Evolutionary conservation across 2,113 vertebrate species (phyloP).

Genomic region (Ptyas mucosa): DNA sequence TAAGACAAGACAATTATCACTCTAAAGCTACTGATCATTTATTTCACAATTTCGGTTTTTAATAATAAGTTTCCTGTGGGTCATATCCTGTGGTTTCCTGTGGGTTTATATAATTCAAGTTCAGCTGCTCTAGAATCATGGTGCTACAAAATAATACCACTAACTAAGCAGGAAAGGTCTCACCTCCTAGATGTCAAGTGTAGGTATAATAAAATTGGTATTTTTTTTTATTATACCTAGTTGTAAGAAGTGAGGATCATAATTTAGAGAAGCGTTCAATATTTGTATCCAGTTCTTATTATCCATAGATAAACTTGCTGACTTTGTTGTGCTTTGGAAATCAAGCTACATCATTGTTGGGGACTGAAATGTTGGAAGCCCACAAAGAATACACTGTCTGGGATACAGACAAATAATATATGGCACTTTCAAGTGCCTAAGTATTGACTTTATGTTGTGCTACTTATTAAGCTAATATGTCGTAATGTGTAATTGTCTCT

Average conservation of each 20-base stretch:
- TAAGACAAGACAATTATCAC: neutral
- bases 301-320: neutral
- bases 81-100: neutral
- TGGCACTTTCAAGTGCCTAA: neutral
- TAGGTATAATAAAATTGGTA: neutral
- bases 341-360: neutral
- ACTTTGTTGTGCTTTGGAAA: neutral
- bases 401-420: neutral
- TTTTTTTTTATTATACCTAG: neutral
- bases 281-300: neutral
- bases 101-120: slow-evolving; percentile 3
- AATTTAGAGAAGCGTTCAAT: neutral
- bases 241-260: neutral
- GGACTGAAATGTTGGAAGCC: neutral
- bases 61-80: neutral
- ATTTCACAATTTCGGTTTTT: slow-evolving; percentile 2
- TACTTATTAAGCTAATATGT: neutral
- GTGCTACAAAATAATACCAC: neutral
- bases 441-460: neutral
- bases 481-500: neutral
- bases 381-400: neutral
- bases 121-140: neutral
- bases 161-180: neutral
- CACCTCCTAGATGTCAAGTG: neutral
- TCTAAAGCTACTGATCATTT: slow-evolving; percentile 6